A percentile compares a stretch with the other conserved stretches of the same genome.
These are phyloP conservation scores for Bombycilla garrulus DNA, from an alignment of 2,113 vertebrate species.

Conservation along the genomic window DNA sequence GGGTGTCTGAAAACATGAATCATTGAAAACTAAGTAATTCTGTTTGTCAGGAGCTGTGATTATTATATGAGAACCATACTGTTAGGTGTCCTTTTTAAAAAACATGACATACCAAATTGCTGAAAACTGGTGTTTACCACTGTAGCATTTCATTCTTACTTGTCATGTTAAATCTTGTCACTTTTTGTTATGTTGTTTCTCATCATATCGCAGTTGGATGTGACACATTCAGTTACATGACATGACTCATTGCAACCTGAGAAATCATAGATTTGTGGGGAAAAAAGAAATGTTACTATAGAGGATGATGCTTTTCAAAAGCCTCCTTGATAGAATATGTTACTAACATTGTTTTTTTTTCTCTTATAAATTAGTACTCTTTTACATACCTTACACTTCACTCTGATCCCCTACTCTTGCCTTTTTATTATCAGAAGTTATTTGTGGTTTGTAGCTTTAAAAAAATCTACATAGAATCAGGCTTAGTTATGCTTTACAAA, in stretches of 20 bases:
- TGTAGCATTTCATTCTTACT: conserved; percentile 46
- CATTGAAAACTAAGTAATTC: conserved; percentile 47
- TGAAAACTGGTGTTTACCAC: conserved; percentile 39
- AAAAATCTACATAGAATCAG: not conserved
- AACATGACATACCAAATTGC: conserved; percentile 47
- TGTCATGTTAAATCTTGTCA: conserved; percentile 53
- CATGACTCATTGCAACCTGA: conserved; percentile 46
- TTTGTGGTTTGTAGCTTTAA: not conserved
- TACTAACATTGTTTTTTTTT: not conserved
- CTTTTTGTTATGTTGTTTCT: conserved; percentile 50
- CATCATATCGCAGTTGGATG: conserved; percentile 41
- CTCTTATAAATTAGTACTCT: not conserved
- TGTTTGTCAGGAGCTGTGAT: conserved; percentile 60
- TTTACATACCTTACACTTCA: not conserved
- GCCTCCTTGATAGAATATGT: not conserved
- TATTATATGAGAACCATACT: conserved; percentile 54
- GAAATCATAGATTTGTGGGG: conserved; percentile 20
- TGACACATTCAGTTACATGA: conserved; percentile 47
- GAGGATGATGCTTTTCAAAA: not conserved
- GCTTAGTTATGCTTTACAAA: not conserved
- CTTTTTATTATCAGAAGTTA: not conserved
- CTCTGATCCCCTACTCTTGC: not conserved
- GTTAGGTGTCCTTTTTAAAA: conserved; percentile 40
- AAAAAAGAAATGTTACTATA: conserved; percentile 15
- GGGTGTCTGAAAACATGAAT: conserved; percentile 50